phyloP scores from a whole-genome alignment of 2,797 vertebrate species.

The Centropyge bicolor region DNA sequence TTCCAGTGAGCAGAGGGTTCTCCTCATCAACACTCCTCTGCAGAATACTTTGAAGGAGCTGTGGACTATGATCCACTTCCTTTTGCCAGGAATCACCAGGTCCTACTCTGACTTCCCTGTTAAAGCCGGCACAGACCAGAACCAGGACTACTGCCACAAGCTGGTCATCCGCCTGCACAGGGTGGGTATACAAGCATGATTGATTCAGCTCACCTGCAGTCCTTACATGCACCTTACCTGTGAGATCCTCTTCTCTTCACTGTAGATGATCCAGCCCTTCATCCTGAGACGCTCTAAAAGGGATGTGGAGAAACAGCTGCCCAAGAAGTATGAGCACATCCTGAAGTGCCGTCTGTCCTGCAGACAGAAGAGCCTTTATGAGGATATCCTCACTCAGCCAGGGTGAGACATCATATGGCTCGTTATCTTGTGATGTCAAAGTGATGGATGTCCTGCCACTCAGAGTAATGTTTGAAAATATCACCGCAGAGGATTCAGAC shows the following conservation, averaged over 20 bases:
- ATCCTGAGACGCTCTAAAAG: constrained; percentile 93
- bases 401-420: constrained; percentile 80
- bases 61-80: constrained; percentile 95
- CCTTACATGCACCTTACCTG: background rate
- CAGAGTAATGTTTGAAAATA: background rate
- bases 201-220: background rate
- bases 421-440: background rate
- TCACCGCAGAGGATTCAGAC: background rate
- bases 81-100: constrained; percentile 92
- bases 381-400: constrained; percentile 92
- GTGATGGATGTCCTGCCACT: background rate
- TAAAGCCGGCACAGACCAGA: constrained; percentile 92
- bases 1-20: constrained; percentile 91
- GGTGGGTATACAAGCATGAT: constrained; percentile 78
- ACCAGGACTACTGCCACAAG: constrained; percentile 96
- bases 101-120: constrained; percentile 92
- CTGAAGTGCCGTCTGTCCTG: constrained; percentile 92
- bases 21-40: constrained; percentile 92
- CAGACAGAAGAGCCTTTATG: constrained; percentile 92
- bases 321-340: constrained; percentile 94
- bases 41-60: constrained; percentile 93
- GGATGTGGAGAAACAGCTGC: constrained; percentile 93
- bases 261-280: constrained; percentile 94
- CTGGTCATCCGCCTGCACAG: constrained; percentile 94
- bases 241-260: constrained; percentile 7